Conservation (phyloP, 2,797 vertebrate species). For the Tamandua tetradactyla region DNA sequence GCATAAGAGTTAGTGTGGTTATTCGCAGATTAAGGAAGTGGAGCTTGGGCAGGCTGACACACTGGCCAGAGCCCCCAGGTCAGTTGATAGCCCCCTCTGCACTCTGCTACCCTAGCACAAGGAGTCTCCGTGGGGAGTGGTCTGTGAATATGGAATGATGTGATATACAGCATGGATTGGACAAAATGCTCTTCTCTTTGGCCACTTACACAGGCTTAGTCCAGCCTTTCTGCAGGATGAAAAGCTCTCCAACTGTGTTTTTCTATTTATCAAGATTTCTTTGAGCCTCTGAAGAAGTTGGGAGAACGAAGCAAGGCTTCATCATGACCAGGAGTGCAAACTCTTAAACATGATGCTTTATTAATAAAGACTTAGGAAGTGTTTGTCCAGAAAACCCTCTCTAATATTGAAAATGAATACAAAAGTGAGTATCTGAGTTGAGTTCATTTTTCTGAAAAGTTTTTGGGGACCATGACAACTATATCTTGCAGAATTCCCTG, state of each 20-base stretch:
- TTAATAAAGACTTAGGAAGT: background rate
- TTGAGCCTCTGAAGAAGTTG: background rate
- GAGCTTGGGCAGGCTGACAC: too few relatives aligned
- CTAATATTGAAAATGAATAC: background rate
- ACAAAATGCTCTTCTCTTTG: background rate
- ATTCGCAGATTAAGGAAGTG: rapidly evolving
- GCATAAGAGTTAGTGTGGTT: rapidly evolving
- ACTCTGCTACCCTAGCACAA: rapidly evolving
- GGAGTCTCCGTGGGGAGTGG: rapidly evolving
- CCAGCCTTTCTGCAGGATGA: background rate
- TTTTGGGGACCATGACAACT: background rate
- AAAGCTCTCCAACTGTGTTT: too few relatives aligned
- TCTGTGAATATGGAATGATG: rapidly evolving
- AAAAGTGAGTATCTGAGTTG: background rate
- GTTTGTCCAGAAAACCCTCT: background rate
- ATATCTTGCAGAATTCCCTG: background rate
- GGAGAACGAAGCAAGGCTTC: background rate
- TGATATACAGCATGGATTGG: rapidly evolving
- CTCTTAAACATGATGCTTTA: rapidly evolving
- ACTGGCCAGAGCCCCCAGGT: too few relatives aligned
- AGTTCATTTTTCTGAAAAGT: background rate
- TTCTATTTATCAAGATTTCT: background rate
- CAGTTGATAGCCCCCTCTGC: background rate
- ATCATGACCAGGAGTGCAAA: background rate
- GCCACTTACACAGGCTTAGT: background rate